Conservation (phyloP, 2,797 vertebrate species). For the Clarias fuscus region DNA sequence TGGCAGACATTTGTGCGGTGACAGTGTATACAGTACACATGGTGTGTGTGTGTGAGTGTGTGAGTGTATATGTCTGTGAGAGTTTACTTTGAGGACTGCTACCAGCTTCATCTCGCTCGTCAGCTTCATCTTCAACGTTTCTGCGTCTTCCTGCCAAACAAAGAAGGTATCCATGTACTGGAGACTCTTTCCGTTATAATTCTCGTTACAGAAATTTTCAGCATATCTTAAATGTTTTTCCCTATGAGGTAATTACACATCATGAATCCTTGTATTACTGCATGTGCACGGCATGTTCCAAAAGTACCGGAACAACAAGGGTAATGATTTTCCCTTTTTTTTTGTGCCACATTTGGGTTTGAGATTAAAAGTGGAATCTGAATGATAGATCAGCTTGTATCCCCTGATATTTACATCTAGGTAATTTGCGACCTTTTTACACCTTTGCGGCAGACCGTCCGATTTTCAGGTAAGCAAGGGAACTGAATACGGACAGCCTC, state of each 20-base stretch:
- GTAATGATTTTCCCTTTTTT: background rate
- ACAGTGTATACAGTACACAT: background rate
- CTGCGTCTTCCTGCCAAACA: constrained; percentile 63
- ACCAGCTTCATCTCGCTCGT: constrained; percentile 53
- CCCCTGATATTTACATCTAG: background rate
- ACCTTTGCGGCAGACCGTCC: too few relatives aligned
- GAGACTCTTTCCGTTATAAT: too few relatives aligned
- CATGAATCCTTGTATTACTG: too few relatives aligned
- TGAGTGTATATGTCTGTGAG: background rate
- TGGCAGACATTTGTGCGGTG: background rate
- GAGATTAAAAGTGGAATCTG: background rate
- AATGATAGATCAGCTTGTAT: background rate
- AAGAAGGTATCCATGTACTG: background rate
- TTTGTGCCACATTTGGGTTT: background rate
- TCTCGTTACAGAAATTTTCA: too few relatives aligned
- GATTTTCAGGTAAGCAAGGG: too few relatives aligned
- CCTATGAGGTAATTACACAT: too few relatives aligned
- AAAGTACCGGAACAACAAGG: background rate
- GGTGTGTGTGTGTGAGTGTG: background rate
- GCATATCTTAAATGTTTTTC: too few relatives aligned
- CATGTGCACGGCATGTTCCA: too few relatives aligned
- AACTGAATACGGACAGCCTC: background rate
- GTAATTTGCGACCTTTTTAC: too few relatives aligned
- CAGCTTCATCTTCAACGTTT: constrained; percentile 62
- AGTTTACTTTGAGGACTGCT: constrained; percentile 66